Evolutionary conservation across 35 echinoderm and acorn worm species (phyloP), one percentile per base, ranked within the genome.

Genomic region (Nesometra sesokonis): DNA sequence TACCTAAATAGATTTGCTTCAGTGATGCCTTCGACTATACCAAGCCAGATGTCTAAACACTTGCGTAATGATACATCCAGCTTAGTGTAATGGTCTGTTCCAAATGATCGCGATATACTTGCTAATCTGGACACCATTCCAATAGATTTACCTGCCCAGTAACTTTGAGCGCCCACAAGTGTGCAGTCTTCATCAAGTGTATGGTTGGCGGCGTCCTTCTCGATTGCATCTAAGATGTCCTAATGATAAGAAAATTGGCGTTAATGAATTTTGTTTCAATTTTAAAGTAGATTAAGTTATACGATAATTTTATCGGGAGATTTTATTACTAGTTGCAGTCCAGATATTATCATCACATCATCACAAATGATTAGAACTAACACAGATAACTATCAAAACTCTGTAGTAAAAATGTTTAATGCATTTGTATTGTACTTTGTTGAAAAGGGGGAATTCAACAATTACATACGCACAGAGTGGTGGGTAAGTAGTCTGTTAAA

Each of bases 111-210:
- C 34, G 94, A 97, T 31, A 97, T 93, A 34, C 90, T 93, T 29
- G 94, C 94, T 31, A 97, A 83, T n/a, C 94, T 85, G 0, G 94
- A 57, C 19, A 97, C 91, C 91, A 97, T 93, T 13, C 76, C 88
- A 31, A 97, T 97, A 39, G 82, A 85, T 57, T 97, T 97, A 29
- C 94, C 94, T 32, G 91, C 91, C 88, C 91, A 89, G 37, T 97
- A 97, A 81, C 94, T 97, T 29, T 97, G 91, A 30, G 93, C 36
- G 78, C 91, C 87, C 57, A 32, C 57, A 39, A 76, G 76, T 11
- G 47, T 88, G 82, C 94, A 97, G 37, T 93, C 88, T 79, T 52
- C n/a, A 30, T 83, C 85, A 5, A 97, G 80, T n/a, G 85, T 90
- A 37, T 97, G 91, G 47, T 87, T 85, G 32, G 57, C 85, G 17